Evolutionary conservation across 1,140 invertebrate species (phyloP).

Genomic region (Caenorhabditis latens): DNA sequence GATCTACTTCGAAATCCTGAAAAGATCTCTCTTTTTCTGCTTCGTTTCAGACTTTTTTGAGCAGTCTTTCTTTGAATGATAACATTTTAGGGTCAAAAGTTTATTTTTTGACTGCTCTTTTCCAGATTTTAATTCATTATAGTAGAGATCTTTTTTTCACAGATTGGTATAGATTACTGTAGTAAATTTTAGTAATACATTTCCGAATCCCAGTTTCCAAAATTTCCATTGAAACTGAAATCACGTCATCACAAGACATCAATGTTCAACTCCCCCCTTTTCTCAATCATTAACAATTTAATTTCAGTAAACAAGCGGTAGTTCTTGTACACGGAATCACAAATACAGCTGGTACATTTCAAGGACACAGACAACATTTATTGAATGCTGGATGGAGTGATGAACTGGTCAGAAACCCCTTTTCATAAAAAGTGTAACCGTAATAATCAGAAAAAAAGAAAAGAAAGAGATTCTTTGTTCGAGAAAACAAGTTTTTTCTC

Average conservation of each 20-base stretch:
- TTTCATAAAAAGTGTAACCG: slow-evolving; percentile 4
- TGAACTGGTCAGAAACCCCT: slow-evolving; percentile 51
- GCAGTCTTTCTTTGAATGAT: too few relatives aligned
- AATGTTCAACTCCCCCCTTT: not conserved
- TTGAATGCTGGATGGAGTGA: slow-evolving; percentile 70
- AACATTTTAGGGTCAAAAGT: too few relatives aligned
- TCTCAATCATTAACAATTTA: not conserved
- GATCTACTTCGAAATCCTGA: not conserved
- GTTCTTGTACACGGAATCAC: slow-evolving; percentile 76
- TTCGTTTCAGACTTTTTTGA: too few relatives aligned
- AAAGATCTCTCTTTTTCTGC: too few relatives aligned
- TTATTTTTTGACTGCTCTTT: too few relatives aligned
- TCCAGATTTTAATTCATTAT: too few relatives aligned
- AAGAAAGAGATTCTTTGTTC: not conserved
- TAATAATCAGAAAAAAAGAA: not conserved
- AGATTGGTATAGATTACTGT: too few relatives aligned
- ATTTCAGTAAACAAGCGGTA: slow-evolving; percentile 73
- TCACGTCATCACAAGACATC: too few relatives aligned
- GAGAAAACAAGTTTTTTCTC: not conserved
- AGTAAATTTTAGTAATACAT: too few relatives aligned
- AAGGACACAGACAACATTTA: slow-evolving; percentile 70
- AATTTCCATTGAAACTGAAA: too few relatives aligned
- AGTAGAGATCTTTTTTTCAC: too few relatives aligned
- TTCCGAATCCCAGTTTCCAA: too few relatives aligned
- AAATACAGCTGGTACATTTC: slow-evolving; percentile 73